These are phyloP conservation scores for Euwallacea fornicatus DNA, from an alignment of 1,140 invertebrate genomes.

Conservation along the genomic window DNA sequence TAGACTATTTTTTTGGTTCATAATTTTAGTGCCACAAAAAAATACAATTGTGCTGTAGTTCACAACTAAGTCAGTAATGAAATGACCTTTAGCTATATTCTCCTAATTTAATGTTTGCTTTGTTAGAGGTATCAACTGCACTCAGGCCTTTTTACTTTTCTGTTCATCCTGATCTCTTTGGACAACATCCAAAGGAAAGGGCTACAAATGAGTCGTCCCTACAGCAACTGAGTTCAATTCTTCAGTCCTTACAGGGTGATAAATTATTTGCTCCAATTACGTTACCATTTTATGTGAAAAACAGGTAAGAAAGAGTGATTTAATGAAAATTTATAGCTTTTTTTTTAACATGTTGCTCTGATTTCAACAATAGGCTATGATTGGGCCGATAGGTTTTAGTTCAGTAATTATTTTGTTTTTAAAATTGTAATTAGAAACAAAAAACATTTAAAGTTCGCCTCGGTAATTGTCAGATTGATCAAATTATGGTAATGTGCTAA, in stretches of 20 bases:
- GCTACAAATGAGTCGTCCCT: conserved; percentile 90
- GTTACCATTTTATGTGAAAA: conserved; percentile 75
- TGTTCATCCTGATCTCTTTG: conserved; percentile 94
- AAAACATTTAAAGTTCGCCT: no score
- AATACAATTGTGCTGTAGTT: not conserved
- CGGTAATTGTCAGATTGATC: no score
- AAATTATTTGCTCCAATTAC: conserved; percentile 60
- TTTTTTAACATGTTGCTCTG: no score
- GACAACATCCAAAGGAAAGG: conserved; percentile 84
- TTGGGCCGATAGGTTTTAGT: not conserved
- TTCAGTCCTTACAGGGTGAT: conserved; percentile 72
- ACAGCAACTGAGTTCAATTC: conserved; percentile 81
- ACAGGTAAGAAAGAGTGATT: conserved; percentile 55
- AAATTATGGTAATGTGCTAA: no score
- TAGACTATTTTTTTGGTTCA: not conserved
- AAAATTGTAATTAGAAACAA: no score
- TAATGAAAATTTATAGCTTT: no score
- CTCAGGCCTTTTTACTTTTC: conserved; percentile 92
- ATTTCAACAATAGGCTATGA: no score
- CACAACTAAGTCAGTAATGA: not conserved
- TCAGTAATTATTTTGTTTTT: not conserved
- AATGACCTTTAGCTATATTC: not conserved
- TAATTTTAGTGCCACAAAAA: not conserved
- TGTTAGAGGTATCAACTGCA: conserved; percentile 79
- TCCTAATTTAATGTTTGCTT: conserved; percentile 3